Evolutionary conservation across 2,888 invertebrate species (phyloP), one percentile per base, ranked within the genome.

Genomic region (Tetrapedia diversipes): DNA sequence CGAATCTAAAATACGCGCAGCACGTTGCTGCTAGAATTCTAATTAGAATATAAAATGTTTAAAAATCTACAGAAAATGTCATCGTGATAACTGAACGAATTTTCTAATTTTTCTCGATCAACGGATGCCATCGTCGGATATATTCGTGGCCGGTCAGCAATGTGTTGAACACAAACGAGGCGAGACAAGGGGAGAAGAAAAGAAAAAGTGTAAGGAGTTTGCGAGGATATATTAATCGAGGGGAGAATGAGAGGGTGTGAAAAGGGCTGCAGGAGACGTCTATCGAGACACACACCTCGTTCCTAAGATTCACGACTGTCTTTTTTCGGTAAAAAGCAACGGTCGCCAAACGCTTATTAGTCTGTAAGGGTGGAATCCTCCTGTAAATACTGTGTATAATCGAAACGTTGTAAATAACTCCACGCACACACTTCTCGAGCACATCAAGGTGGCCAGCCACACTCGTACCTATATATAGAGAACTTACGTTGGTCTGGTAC

Each of bases 321-420:
- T 84, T 77, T 61, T 64, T 32, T 19, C 14, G 32, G 77, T 68
- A 71, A 75, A 80, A 80, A 79, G 79, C 71, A 81, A 85, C 87
- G 85, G 88, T 90, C 89, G 88, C 86, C 88, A 88, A 90, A 91
- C 91, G 90, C 90, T 91, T 91, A 91, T 90, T 91, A 91, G 91
- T 86, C 75, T 78, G 86, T 90, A 90, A 91, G n/a, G n/a, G 90
- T 87, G 54, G 57, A 73, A 86, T 63, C 86, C 86, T 87, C 88
- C 81, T 90, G 91, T 91, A 91, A 84, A 91, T 91, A 91, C 79
- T 91, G 91, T 90, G 75, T 75, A 75, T 73, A 90, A 64, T 87
- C 88, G 88, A n/a, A 89, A 87, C 88, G 88, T 86, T 89, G 89
- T 89, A 89, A 88, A 88, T 89, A 66, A 89, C 70, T 80, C 29